Conservation (phyloP, 1,140 invertebrate species). For the Cyrtorhinus lividipennis region DNA sequence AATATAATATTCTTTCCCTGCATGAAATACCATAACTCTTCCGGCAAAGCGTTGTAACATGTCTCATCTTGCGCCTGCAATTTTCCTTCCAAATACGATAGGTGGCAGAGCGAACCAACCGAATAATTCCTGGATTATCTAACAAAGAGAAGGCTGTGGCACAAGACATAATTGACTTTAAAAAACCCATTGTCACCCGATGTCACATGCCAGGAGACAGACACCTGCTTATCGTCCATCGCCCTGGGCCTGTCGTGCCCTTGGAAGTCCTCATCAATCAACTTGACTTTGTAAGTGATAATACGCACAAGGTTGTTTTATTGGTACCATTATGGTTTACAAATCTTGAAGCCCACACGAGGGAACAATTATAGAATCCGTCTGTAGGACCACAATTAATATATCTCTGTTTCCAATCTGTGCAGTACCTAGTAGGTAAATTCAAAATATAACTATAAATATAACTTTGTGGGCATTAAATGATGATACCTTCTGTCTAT, state of each 20-base stretch:
- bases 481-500: too few relatives aligned
- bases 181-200: conserved; percentile 24
- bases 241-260: conserved; percentile 25
- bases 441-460: too few relatives aligned
- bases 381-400: too few relatives aligned
- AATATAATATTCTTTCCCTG: too few relatives aligned
- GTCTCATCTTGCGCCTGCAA: too few relatives aligned
- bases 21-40: too few relatives aligned
- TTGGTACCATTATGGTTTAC: conserved; percentile 19
- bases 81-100: too few relatives aligned
- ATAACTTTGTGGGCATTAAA: too few relatives aligned
- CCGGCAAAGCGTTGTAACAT: too few relatives aligned
- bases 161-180: conserved; percentile 20
- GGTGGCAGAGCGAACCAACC: background rate
- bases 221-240: conserved; percentile 29
- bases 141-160: conserved; percentile 20
- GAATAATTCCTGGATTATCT: background rate
- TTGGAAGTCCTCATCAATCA: conserved; percentile 20
- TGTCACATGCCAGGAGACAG: conserved; percentile 29
- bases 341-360: conserved; percentile 18
- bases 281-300: background rate
- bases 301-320: background rate
- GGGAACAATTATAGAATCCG: too few relatives aligned
- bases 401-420: too few relatives aligned
- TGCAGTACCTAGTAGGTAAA: too few relatives aligned